phyloP scores from a whole-genome alignment of 2,113 vertebrate species.

The Triplophysa dalaica region DNA sequence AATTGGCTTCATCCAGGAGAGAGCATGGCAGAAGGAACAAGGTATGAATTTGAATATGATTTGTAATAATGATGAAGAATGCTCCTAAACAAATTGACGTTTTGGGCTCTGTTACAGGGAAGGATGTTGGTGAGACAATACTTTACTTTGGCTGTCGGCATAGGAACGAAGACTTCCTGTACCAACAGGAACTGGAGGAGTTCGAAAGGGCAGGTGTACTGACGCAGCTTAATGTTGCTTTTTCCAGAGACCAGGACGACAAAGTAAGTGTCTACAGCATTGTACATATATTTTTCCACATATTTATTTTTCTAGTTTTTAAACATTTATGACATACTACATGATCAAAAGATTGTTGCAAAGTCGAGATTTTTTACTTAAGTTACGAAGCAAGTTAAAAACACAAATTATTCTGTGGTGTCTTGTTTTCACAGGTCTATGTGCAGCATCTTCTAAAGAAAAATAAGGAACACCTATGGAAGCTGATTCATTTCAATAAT shows the following conservation, averaged over 20 bases:
- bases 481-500: constrained; percentile 70
- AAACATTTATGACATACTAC: background rate
- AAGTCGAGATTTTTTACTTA: too few species aligned
- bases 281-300: too few species aligned
- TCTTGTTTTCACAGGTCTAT: constrained; percentile 72
- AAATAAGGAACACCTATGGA: constrained; percentile 81
- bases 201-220: constrained; percentile 74
- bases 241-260: constrained; percentile 82
- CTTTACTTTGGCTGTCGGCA: constrained; percentile 83
- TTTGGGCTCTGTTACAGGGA: constrained; percentile 68
- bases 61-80: background rate
- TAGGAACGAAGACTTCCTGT: constrained; percentile 77
- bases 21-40: constrained; percentile 83
- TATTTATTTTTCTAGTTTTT: too few species aligned
- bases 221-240: constrained; percentile 80
- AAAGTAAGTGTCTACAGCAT: constrained; percentile 70
- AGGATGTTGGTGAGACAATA: constrained; percentile 81
- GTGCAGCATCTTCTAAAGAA: constrained; percentile 84
- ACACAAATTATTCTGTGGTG: background rate
- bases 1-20: constrained; percentile 84
- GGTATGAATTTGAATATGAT: constrained; percentile 62
- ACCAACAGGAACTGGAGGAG: constrained; percentile 73
- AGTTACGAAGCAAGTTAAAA: background rate
- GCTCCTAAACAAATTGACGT: background rate
- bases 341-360: background rate